Conservation (phyloP, 1,140 invertebrate genomes). For the Amyelois transitella region DNA sequence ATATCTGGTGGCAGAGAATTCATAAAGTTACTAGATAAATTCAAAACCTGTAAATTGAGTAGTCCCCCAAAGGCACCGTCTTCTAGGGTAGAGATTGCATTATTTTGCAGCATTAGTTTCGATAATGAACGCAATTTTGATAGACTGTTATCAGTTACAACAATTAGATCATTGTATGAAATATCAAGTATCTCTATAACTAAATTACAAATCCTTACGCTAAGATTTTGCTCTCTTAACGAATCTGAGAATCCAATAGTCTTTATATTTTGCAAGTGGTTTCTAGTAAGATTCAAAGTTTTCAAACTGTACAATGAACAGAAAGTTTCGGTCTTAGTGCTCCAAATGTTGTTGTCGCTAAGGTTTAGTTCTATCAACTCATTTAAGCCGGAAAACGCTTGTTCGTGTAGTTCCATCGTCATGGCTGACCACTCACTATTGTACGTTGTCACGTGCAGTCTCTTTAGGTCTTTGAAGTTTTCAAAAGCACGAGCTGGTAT, state of each 20-base stretch:
- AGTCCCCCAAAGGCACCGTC: slow-evolving; percentile 83
- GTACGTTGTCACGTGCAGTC: slow-evolving; percentile 81
- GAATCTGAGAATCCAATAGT: slow-evolving; percentile 83
- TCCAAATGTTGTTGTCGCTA: slow-evolving; percentile 88
- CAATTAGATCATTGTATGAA: slow-evolving; percentile 82
- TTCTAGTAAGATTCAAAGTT: slow-evolving; percentile 83
- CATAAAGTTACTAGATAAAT: slow-evolving; percentile 85
- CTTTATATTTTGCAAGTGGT: slow-evolving; percentile 84
- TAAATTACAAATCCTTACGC: slow-evolving; percentile 77
- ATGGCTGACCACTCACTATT: slow-evolving; percentile 88
- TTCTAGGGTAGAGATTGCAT: slow-evolving; percentile 81
- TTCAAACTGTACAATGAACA: slow-evolving; percentile 82
- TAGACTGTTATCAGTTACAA: slow-evolving; percentile 80
- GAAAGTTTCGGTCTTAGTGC: slow-evolving; percentile 81
- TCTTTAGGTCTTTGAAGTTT: slow-evolving; percentile 79
- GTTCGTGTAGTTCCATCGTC: slow-evolving; percentile 82
- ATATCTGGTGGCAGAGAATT: slow-evolving; percentile 83
- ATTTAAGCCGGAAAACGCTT: slow-evolving; percentile 80
- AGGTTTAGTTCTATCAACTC: slow-evolving; percentile 83
- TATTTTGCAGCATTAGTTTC: slow-evolving; percentile 81
- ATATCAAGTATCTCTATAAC: slow-evolving; percentile 82
- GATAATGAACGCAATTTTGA: slow-evolving; percentile 80
- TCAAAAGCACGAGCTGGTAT: slow-evolving; percentile 81
- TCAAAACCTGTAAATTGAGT: slow-evolving; percentile 79
- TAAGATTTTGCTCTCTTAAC: slow-evolving; percentile 65